Evolutionary conservation across 2,888 invertebrate genomes (phyloP).

Genomic region (Chaitophorus viminalis): DNA sequence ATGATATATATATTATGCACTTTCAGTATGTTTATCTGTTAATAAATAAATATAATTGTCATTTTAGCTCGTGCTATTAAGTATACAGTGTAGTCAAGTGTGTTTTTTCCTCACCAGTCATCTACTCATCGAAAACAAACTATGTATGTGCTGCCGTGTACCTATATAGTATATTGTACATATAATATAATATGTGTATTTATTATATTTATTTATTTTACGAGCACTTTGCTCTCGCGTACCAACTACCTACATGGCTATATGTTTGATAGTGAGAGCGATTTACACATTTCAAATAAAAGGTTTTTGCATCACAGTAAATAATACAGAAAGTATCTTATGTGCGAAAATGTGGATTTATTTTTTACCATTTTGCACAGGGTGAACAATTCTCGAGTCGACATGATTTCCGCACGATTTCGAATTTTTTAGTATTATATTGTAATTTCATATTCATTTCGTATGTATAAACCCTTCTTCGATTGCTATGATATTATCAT

Average conservation of each 20-base stretch:
- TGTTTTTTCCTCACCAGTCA: not conserved
- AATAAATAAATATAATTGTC: not conserved
- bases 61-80: no score
- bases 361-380: not conserved
- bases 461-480: no score
- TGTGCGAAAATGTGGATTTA: not conserved
- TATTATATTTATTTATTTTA: not conserved
- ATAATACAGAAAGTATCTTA: not conserved
- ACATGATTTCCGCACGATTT: not conserved
- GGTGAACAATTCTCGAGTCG: not conserved
- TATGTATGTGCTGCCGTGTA: not conserved
- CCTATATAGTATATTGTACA: not conserved
- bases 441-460: no score
- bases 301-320: not conserved
- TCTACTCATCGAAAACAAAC: not conserved
- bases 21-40: not conserved
- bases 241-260: no score
- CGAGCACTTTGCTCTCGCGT: not conserved
- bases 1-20: not conserved
- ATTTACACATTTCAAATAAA: slow-evolving; percentile 6
- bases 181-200: no score
- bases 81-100: not conserved
- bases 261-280: not conserved
- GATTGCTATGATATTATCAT: no score
- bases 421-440: no score